Conservation (phyloP, 2,888 invertebrate species). For the Metacarcinus magister region DNA sequence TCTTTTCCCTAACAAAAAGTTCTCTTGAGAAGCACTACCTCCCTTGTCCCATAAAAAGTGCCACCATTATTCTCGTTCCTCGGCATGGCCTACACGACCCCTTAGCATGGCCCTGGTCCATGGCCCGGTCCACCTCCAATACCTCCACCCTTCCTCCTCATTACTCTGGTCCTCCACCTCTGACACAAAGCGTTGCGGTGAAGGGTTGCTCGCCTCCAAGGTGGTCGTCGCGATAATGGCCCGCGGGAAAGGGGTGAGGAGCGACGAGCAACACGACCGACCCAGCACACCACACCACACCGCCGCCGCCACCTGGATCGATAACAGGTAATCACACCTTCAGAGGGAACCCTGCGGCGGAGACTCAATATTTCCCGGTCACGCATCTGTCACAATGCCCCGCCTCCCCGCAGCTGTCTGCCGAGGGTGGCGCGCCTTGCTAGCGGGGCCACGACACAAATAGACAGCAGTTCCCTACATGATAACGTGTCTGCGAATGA, state of each 20-base stretch:
- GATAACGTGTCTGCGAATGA: conserved; percentile 17
- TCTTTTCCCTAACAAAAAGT: conserved; percentile 33
- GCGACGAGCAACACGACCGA: neutral
- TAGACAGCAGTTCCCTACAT: neutral
- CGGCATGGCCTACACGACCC: neutral
- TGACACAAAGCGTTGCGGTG: neutral
- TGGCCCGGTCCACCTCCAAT: neutral
- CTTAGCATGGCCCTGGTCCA: neutral
- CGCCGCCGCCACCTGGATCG: neutral
- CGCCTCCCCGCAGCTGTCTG: conserved; percentile 1
- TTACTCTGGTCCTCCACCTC: neutral
- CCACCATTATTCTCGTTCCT: conserved; percentile 13
- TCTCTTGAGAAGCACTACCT: conserved; percentile 41
- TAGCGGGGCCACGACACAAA: neutral
- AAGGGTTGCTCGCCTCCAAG: conserved; percentile 19
- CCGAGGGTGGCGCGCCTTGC: neutral
- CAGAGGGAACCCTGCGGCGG: conserved; percentile 31
- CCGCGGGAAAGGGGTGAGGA: neutral
- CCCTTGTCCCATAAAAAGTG: conserved; percentile 38
- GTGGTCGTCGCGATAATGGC: conserved; percentile 17
- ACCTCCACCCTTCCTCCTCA: neutral
- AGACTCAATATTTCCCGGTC: conserved; percentile 54
- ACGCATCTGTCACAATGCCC: conserved; percentile 28
- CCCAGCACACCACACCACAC: neutral
- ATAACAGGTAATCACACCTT: conserved; percentile 66